Evolutionary conservation across 2,888 invertebrate species (phyloP).

Genomic region (Byasa hedistus): DNA sequence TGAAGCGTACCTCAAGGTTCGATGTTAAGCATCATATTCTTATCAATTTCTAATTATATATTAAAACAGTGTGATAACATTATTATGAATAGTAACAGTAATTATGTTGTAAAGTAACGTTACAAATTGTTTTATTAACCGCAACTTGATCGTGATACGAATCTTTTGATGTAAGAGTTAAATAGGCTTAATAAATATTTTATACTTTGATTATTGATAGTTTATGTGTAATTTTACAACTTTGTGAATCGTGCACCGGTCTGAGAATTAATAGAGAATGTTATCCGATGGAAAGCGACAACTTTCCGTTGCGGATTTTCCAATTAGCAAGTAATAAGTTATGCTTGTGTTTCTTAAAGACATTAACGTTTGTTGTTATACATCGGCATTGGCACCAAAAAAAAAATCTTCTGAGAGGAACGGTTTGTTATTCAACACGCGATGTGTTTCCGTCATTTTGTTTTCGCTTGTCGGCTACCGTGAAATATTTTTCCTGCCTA

Average conservation of each 20-base stretch:
- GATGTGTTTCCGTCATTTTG: conserved; percentile 44
- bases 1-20: background rate
- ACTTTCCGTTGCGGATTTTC: no score
- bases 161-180: background rate
- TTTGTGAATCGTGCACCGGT: no score
- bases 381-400: conserved; percentile 9
- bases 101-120: background rate
- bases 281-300: no score
- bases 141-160: background rate
- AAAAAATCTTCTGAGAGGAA: conserved; percentile 37
- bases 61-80: no score
- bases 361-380: background rate
- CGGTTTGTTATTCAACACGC: conserved; percentile 44
- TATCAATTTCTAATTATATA: no score
- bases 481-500: conserved; percentile 59
- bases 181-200: background rate
- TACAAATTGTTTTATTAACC: conserved; percentile 2
- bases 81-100: no score
- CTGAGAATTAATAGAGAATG: no score
- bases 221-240: no score
- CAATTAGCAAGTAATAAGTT: background rate
- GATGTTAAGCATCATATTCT: background rate
- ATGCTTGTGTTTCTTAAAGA: background rate
- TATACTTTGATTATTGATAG: no score
- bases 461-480: conserved; percentile 48